These are phyloP conservation scores for Prunella fulvescens DNA, from an alignment of 2,113 vertebrate genomes.

Conservation along the genomic window DNA sequence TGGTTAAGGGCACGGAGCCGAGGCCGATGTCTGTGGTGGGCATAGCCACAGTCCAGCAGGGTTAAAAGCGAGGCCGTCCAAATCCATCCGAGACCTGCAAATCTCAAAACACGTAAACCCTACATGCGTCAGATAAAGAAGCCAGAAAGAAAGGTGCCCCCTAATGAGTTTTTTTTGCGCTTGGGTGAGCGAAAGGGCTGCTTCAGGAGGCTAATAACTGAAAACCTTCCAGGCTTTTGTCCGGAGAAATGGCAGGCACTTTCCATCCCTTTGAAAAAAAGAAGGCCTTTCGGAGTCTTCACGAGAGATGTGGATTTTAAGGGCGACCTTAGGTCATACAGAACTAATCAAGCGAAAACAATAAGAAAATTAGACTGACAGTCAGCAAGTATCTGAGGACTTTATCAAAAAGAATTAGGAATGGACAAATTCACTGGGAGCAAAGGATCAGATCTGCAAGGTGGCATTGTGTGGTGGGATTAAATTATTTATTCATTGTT, in stretches of 20 bases:
- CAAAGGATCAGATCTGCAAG: slow-evolving; percentile 78
- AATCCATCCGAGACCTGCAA: slow-evolving; percentile 70
- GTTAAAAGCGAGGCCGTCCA: slow-evolving; percentile 55
- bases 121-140: slow-evolving; percentile 71
- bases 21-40: not conserved
- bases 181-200: slow-evolving; percentile 84
- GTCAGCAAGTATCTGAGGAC: slow-evolving; percentile 83
- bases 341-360: slow-evolving; percentile 87
- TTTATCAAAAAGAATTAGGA: slow-evolving; percentile 83
- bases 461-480: slow-evolving; percentile 76
- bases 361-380: slow-evolving; percentile 84
- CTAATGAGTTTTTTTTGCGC: slow-evolving; percentile 91
- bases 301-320: slow-evolving; percentile 83
- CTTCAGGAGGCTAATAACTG: slow-evolving; percentile 71
- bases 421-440: slow-evolving; percentile 75
- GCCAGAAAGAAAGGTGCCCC: slow-evolving; percentile 73
- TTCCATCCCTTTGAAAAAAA: slow-evolving; percentile 76
- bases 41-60: not conserved
- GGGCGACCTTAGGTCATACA: slow-evolving; percentile 87
- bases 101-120: slow-evolving; percentile 71
- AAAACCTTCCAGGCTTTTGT: slow-evolving; percentile 83
- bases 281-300: slow-evolving; percentile 78
- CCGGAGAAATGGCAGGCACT: slow-evolving; percentile 75
- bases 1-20: not conserved
- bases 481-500: slow-evolving; percentile 89